Evolutionary conservation across 2,888 invertebrate genomes (phyloP).

Genomic region (Invenusta paracnida): DNA sequence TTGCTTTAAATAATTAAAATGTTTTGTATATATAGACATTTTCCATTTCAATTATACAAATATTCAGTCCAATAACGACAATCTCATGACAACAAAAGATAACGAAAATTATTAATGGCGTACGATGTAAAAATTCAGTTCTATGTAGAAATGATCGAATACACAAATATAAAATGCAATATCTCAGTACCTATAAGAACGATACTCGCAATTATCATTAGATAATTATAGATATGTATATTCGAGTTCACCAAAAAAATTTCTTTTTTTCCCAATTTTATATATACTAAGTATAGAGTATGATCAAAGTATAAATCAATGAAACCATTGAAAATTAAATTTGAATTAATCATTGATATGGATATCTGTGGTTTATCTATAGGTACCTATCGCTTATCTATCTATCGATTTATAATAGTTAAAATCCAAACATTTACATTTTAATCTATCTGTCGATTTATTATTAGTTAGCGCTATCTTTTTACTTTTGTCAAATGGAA

Average conservation of each 20-base stretch:
- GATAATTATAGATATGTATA: too few relatives aligned
- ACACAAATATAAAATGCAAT: too few relatives aligned
- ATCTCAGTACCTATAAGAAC: too few relatives aligned
- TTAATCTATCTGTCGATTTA: background rate
- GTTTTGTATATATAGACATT: too few relatives aligned
- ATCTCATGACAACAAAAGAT: too few relatives aligned
- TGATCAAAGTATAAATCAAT: background rate
- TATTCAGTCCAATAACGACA: too few relatives aligned
- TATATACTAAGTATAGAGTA: constrained; percentile 2
- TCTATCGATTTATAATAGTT: background rate
- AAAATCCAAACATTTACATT: background rate
- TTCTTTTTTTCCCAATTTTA: background rate
- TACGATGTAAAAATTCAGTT: too few relatives aligned
- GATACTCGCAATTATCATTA: too few relatives aligned
- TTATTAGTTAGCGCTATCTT: constrained; percentile 16
- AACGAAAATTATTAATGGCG: too few relatives aligned
- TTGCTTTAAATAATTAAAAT: too few relatives aligned
- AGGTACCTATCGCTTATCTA: constrained; percentile 6
- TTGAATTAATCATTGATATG: constrained; percentile 6
- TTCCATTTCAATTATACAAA: too few relatives aligned
- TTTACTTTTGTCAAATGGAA: constrained; percentile 10
- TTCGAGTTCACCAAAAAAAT: background rate
- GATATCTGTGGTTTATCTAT: background rate
- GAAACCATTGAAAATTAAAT: constrained; percentile 4
- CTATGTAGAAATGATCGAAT: too few relatives aligned